phyloP scores from a whole-genome alignment of 2,113 vertebrate genomes.

The Hippocampus zosterae region DNA sequence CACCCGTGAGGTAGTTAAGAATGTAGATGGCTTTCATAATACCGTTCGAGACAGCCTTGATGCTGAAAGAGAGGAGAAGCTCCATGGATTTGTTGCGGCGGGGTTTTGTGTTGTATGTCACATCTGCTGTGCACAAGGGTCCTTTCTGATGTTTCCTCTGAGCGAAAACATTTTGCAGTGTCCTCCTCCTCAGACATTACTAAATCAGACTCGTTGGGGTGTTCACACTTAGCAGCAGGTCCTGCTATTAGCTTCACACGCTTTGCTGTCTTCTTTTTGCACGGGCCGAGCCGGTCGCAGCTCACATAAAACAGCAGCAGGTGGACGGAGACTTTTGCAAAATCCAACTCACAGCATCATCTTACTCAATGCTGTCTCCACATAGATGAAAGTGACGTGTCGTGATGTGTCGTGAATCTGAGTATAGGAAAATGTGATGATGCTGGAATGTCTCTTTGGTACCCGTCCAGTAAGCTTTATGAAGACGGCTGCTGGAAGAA shows the following conservation, averaged over 20 bases:
- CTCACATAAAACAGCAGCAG: background rate
- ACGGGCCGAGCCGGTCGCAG: slow-evolving; percentile 16
- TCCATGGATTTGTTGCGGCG: background rate
- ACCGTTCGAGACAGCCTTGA: slow-evolving; percentile 44
- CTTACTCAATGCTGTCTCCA: slow-evolving; percentile 27
- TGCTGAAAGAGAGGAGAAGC: slow-evolving; percentile 12
- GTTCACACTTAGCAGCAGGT: slow-evolving; percentile 17
- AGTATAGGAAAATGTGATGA: no score
- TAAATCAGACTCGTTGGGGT: slow-evolving; percentile 8
- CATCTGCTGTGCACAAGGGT: background rate
- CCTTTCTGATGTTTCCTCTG: background rate
- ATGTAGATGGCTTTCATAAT: slow-evolving; percentile 59
- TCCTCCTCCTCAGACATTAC: background rate
- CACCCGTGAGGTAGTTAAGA: slow-evolving; percentile 52
- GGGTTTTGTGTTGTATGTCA: slow-evolving; percentile 2
- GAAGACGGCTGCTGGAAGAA: no score
- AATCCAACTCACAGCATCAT: slow-evolving; percentile 7
- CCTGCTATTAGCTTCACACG: slow-evolving; percentile 18
- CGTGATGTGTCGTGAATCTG: no score
- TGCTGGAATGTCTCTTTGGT: no score
- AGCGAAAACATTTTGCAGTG: background rate
- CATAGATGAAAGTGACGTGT: background rate
- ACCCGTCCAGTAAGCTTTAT: no score
- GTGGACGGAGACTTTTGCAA: slow-evolving; percentile 1
- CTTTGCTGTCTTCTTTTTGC: background rate